Conservation (phyloP, 2,888 invertebrate species). For the Caenorhabditis drosophilae region DNA sequence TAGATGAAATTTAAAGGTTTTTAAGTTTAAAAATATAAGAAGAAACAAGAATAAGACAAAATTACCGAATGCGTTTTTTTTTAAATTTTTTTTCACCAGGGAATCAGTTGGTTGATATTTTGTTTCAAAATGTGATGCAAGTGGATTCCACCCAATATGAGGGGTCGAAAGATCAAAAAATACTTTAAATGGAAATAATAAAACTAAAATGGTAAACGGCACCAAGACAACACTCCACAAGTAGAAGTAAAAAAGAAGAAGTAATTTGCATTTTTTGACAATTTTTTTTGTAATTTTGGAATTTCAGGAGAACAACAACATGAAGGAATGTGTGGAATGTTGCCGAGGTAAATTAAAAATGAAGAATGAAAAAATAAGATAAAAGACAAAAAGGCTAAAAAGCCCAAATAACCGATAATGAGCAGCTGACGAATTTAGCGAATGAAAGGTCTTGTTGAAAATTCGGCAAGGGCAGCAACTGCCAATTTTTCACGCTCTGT, state of each 20-base stretch:
- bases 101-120: too few species aligned
- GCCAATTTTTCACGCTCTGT: not conserved
- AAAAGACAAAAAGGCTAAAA: conserved; percentile 1
- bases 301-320: not conserved
- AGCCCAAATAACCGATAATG: not conserved
- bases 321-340: not conserved
- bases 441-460: not conserved
- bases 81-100: too few species aligned
- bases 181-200: too few species aligned
- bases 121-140: too few species aligned
- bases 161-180: too few species aligned
- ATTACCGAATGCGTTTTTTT: too few species aligned
- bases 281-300: not conserved
- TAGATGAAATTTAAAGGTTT: not conserved
- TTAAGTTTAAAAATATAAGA: not conserved
- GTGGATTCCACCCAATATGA: too few species aligned
- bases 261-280: not conserved
- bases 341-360: not conserved
- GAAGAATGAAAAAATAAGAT: not conserved
- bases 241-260: not conserved
- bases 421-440: not conserved
- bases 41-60: not conserved
- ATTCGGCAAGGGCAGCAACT: not conserved
- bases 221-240: too few species aligned
- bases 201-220: too few species aligned